Conservation (phyloP, 2,888 invertebrate genomes). For the Volucella inanis region DNA sequence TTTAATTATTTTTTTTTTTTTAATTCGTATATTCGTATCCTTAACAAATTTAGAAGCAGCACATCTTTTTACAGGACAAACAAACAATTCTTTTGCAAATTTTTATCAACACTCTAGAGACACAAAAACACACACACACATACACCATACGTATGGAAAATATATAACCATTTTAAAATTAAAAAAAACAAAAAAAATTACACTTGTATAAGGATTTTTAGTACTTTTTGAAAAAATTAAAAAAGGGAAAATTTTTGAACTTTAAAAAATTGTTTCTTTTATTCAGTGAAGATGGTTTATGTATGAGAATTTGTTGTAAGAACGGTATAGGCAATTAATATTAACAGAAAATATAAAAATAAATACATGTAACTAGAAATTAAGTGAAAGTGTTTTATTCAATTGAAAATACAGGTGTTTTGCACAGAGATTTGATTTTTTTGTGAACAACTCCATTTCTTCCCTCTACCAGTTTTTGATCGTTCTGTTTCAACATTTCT, state of each 20-base stretch:
- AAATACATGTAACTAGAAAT: conserved; percentile 14
- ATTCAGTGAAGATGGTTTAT: conserved; percentile 49
- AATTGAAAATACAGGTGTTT: neutral
- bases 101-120: conserved; percentile 39
- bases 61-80: conserved; percentile 13
- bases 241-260: conserved; percentile 6
- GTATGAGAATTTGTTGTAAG: conserved; percentile 49
- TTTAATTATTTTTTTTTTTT: conserved; percentile 15
- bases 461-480: no score
- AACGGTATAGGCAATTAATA: conserved; percentile 16
- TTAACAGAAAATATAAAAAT: conserved; percentile 9
- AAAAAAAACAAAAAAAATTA: neutral
- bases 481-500: no score
- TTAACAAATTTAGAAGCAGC: conserved; percentile 44
- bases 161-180: no score
- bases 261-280: conserved; percentile 19
- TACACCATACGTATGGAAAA: neutral
- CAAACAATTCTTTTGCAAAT: conserved; percentile 55
- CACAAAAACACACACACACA: neutral
- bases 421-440: no score
- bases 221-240: conserved; percentile 19
- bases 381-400: neutral
- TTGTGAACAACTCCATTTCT: no score
- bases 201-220: conserved; percentile 4
- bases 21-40: neutral